A percentile compares a stretch with the other conserved stretches of the same genome.
phyloP scores from a whole-genome alignment of 2,888 invertebrate species.

The Ichneumoninae sp. region DNA sequence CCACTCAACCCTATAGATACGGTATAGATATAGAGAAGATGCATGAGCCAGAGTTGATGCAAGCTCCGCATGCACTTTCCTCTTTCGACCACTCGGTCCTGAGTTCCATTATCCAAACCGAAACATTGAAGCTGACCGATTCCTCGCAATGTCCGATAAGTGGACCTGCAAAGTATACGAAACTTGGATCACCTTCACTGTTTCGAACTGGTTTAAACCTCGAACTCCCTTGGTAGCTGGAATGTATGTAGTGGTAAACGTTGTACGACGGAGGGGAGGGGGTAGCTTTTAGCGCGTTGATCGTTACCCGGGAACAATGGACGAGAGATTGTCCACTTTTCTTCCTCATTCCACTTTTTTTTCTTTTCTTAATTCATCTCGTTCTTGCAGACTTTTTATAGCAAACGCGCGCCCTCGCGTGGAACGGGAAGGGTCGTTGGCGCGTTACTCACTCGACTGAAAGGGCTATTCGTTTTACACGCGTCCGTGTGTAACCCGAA shows the following conservation, averaged over 20 bases:
- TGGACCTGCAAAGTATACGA: not conserved
- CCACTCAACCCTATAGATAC: not conserved
- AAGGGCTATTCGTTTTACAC: constrained; percentile 53
- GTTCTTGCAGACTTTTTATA: constrained; percentile 7
- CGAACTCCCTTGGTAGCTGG: constrained; percentile 19
- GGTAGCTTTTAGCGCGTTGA: constrained; percentile 54
- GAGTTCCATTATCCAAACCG: constrained; percentile 18
- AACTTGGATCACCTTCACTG: constrained; percentile 19
- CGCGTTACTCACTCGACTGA: constrained; percentile 52
- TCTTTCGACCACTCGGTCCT: constrained; percentile 21
- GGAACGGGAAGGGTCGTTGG: constrained; percentile 51
- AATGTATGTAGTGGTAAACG: constrained; percentile 28
- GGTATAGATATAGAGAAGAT: constrained; percentile 25
- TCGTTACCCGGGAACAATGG: constrained; percentile 58
- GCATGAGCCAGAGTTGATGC: not conserved
- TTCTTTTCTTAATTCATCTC: constrained; percentile 35
- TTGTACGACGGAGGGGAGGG: not conserved
- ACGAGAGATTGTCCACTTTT: constrained; percentile 54
- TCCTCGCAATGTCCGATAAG: not conserved
- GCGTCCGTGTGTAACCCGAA: constrained; percentile 33
- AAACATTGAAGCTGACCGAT: constrained; percentile 21
- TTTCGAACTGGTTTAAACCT: constrained; percentile 9
- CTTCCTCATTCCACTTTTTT: constrained; percentile 39
- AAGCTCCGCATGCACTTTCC: constrained; percentile 24
- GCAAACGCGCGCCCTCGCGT: not conserved